Conservation (phyloP, 2,113 vertebrate genomes). For the Nothobranchius kuhntae region DNA sequence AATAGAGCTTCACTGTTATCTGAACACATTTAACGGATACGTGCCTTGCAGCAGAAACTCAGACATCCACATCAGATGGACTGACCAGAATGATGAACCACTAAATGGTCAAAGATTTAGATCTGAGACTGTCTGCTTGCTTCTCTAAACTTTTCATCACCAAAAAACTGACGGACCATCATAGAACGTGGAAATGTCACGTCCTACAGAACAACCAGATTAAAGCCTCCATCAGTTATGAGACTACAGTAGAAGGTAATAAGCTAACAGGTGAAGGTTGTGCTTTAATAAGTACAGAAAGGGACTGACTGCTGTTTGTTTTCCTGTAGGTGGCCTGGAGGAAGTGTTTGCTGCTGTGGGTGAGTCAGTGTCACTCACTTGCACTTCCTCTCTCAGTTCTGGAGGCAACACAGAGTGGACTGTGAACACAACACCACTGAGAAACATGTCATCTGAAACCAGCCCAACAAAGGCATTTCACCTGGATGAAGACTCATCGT, state of each 20-base stretch:
- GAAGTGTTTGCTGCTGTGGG: conserved; percentile 61
- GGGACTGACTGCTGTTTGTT: conserved; percentile 3
- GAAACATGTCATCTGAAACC: background rate
- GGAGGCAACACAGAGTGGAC: conserved; percentile 9
- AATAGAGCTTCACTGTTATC: conserved; percentile 55
- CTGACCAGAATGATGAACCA: conserved; percentile 20
- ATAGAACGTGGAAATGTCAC: conserved; percentile 61
- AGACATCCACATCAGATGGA: conserved; percentile 49
- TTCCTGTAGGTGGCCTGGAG: conserved; percentile 57
- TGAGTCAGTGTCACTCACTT: conserved; percentile 61
- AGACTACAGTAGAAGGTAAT: conserved; percentile 51
- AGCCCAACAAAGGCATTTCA: background rate
- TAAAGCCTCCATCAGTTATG: conserved; percentile 29
- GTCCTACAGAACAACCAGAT: conserved; percentile 23
- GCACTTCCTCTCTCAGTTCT: conserved; percentile 39
- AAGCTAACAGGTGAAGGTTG: background rate
- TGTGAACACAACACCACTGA: background rate
- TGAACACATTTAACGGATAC: conserved; percentile 17
- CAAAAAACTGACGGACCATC: conserved; percentile 55
- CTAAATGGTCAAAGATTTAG: conserved; percentile 46
- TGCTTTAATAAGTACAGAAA: background rate
- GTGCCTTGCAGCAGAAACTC: conserved; percentile 3
- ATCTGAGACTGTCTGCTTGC: conserved; percentile 6
- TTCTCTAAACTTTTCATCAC: conserved; percentile 49
- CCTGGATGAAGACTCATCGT: conserved; percentile 22